Evolutionary conservation across 2,113 vertebrate species (phyloP), one percentile per base, ranked within the genome.

Genomic region (Stercorarius parasiticus): DNA sequence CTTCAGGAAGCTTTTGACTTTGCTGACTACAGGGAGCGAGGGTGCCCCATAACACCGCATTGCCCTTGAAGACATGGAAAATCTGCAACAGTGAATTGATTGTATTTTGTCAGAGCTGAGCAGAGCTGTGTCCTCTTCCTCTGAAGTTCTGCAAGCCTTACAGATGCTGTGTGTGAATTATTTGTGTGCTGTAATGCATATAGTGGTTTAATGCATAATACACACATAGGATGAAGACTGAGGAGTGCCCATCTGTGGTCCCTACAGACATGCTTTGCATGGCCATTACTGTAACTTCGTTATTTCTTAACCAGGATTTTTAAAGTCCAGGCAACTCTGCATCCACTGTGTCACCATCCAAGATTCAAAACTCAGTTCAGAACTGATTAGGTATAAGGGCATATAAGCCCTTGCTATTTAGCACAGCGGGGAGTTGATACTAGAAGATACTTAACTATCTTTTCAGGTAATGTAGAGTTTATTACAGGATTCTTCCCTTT

Each of bases 281-380:
- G 27, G 25, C 65, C 13, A 13, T 61, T 91, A 13, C 22, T 78
- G 53, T 58, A 85, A 87, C 26, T 82, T 94, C 13, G 18, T 53
- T 88, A 42, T 64, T 82, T 79, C 82, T 86, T 71, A 87, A 64
- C 6, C 29, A 65, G n/a, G 25, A 49, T 42, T 88, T 94, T 86
- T 47, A 18, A 78, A 85, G 34, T 61, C 47, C 56, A 14, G 47
- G 26, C n/a, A 91, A 61, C 38, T 30, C 34, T 91, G 7, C 45
- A 89, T 71, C 49, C 47, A 84, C 11, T 16, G 27, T 64, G 45
- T 80, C 38, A 81, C 29, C 3, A 1, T n/a, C 29, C 56, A 29
- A 52, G 36, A 47, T 64, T 71, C 38, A 94, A 94, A 84, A 64
- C 26, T 64, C 50, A n/a, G 26, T 56, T 91, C 52, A 49, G 52